A percentile compares a stretch with the other conserved stretches of the same genome.
These are phyloP conservation scores for Schizopygopsis malacanthus DNA, from an alignment of 2,797 vertebrate genomes.

Conservation along the genomic window DNA sequence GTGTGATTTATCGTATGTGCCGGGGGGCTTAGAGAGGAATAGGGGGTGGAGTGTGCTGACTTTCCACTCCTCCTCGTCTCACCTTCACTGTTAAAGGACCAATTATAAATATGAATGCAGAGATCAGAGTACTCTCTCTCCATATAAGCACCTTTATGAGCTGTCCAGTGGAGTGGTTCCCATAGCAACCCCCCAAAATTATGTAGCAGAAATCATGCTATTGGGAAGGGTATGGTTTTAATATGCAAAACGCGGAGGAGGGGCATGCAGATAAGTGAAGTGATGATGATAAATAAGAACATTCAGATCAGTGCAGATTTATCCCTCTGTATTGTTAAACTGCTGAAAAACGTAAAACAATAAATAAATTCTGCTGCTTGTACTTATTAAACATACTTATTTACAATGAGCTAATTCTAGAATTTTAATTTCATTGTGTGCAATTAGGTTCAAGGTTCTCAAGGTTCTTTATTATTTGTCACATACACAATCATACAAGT, in stretches of 20 bases:
- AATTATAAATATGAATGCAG: constrained; percentile 71
- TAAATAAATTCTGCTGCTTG: background rate
- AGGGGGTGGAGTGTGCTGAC: constrained; percentile 49
- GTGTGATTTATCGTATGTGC: constrained; percentile 69
- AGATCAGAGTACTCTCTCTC: constrained; percentile 64
- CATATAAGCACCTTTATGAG: constrained; percentile 29
- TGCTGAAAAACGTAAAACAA: background rate
- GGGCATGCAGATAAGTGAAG: background rate
- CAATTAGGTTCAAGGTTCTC: no score
- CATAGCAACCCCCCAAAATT: constrained; percentile 45
- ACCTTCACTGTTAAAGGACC: constrained; percentile 66
- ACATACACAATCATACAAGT: no score
- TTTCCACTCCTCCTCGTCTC: constrained; percentile 52
- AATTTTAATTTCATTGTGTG: background rate
- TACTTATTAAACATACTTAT: background rate
- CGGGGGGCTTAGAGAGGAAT: constrained; percentile 46
- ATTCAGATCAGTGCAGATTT: background rate
- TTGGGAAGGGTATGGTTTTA: constrained; percentile 9
- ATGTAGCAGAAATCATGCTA: background rate
- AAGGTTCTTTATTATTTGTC: no score
- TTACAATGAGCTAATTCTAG: background rate
- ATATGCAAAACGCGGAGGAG: background rate
- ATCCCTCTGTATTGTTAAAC: background rate
- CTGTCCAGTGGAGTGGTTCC: constrained; percentile 30
- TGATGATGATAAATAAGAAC: background rate